Conservation (phyloP, 1,140 invertebrate genomes). For the Leptestheria dahalacensis region DNA sequence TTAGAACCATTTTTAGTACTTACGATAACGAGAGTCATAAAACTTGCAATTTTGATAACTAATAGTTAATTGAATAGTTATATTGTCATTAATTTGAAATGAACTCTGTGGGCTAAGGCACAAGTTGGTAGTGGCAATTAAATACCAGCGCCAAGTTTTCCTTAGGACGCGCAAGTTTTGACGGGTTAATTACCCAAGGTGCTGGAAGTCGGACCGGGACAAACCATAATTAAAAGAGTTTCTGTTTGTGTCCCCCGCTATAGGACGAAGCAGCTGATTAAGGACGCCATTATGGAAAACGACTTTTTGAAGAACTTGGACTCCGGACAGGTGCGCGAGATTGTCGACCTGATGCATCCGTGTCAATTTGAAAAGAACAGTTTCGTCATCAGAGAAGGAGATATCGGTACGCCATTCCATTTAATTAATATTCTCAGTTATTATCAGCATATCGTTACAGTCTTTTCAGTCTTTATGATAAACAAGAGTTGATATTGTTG, state of each 20-base stretch:
- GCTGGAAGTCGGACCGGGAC: too few relatives aligned
- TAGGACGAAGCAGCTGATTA: constrained; percentile 60
- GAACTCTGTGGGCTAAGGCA: too few relatives aligned
- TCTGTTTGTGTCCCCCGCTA: not conserved
- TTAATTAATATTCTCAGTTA: too few relatives aligned
- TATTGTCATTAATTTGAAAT: not conserved
- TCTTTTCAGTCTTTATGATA: too few relatives aligned
- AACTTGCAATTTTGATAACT: too few relatives aligned
- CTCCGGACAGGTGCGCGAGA: constrained; percentile 55
- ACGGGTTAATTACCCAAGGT: too few relatives aligned
- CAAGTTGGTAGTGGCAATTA: too few relatives aligned
- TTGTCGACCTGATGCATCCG: constrained; percentile 80
- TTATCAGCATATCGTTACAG: too few relatives aligned
- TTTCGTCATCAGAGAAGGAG: constrained; percentile 75
- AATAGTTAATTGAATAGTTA: not conserved
- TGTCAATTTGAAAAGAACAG: constrained; percentile 54
- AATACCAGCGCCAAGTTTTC: too few relatives aligned
- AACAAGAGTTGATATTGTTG: too few relatives aligned
- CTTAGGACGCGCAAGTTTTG: too few relatives aligned
- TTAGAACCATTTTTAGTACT: constrained; percentile 29
- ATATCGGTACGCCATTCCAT: constrained; percentile 51
- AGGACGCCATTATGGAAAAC: constrained; percentile 68
- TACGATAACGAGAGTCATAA: constrained; percentile 48
- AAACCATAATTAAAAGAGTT: too few relatives aligned
- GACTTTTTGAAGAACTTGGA: constrained; percentile 87